These are phyloP conservation scores for Pseudorhombus dupliciocellatus DNA, from an alignment of 2,113 vertebrate species.

Conservation along the genomic window DNA sequence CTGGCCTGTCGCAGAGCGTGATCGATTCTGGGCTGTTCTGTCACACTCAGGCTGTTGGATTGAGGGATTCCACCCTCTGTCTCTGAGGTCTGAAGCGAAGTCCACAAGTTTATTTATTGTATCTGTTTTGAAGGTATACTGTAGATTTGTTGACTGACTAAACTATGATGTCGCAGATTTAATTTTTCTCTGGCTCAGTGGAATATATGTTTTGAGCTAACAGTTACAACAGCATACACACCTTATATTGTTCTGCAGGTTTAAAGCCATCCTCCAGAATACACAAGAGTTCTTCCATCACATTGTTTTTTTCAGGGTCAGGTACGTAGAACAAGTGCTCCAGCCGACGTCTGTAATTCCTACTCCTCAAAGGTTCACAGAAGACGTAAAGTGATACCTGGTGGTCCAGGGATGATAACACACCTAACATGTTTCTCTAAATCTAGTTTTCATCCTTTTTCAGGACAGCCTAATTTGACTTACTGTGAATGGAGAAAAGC, in stretches of 20 bases:
- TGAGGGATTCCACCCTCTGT: constrained; percentile 78
- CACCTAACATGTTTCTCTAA: neutral
- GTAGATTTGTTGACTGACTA: no score
- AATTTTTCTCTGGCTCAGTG: no score
- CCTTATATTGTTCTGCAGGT: constrained; percentile 70
- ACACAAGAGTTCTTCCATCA: constrained; percentile 80
- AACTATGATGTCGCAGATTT: no score
- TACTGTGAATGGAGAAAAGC: constrained; percentile 63
- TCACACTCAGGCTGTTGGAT: constrained; percentile 81
- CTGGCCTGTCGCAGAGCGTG: constrained; percentile 61
- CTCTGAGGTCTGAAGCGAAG: constrained; percentile 63
- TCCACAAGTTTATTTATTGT: neutral
- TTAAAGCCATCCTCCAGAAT: constrained; percentile 85
- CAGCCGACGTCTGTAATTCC: constrained; percentile 79
- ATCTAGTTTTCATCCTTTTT: neutral
- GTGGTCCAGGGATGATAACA: neutral
- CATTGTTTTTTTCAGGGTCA: constrained; percentile 74
- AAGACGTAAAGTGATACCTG: constrained; percentile 6
- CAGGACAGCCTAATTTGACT: constrained; percentile 44
- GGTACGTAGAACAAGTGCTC: constrained; percentile 86
- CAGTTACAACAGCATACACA: constrained; percentile 43
- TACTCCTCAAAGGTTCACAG: constrained; percentile 55
- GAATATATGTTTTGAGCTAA: no score
- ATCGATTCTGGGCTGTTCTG: constrained; percentile 80
- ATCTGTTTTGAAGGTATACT: no score